These are phyloP conservation scores for Gallinago media DNA, from an alignment of 2,113 vertebrate genomes.

Conservation along the genomic window DNA sequence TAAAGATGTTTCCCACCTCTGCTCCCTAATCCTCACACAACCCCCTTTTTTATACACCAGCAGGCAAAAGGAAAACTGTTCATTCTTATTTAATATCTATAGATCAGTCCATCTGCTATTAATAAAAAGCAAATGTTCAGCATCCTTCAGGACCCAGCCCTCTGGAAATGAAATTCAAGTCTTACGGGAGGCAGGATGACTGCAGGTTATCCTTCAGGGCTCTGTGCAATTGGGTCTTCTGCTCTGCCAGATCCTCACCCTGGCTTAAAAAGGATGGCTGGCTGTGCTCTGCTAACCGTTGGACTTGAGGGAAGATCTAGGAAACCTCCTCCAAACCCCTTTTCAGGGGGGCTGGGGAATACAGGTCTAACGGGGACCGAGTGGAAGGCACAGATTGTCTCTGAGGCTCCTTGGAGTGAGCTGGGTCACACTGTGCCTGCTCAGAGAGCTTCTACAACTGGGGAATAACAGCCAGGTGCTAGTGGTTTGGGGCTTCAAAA, in stretches of 20 bases:
- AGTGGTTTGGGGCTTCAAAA: background rate
- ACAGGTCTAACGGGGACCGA: accelerated
- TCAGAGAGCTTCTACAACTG: background rate
- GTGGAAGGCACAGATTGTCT: background rate
- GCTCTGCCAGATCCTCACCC: background rate
- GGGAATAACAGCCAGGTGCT: background rate
- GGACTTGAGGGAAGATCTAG: background rate
- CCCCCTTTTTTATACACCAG: constrained; percentile 13
- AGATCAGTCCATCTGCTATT: background rate
- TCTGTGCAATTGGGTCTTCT: background rate
- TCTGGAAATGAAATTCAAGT: background rate
- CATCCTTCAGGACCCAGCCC: background rate
- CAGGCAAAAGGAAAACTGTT: constrained; percentile 20
- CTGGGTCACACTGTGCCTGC: accelerated
- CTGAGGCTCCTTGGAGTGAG: background rate
- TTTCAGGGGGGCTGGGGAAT: background rate
- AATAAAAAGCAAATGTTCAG: background rate
- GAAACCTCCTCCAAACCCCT: background rate
- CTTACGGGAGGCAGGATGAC: background rate
- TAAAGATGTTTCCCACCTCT: constrained; percentile 55
- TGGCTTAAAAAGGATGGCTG: background rate
- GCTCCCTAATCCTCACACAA: constrained; percentile 23
- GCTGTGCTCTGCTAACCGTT: background rate
- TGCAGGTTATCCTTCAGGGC: background rate
- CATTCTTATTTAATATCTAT: background rate